Evolutionary conservation across 2,797 vertebrate genomes (phyloP).

Genomic region (Chiloscyllium punctatum): DNA sequence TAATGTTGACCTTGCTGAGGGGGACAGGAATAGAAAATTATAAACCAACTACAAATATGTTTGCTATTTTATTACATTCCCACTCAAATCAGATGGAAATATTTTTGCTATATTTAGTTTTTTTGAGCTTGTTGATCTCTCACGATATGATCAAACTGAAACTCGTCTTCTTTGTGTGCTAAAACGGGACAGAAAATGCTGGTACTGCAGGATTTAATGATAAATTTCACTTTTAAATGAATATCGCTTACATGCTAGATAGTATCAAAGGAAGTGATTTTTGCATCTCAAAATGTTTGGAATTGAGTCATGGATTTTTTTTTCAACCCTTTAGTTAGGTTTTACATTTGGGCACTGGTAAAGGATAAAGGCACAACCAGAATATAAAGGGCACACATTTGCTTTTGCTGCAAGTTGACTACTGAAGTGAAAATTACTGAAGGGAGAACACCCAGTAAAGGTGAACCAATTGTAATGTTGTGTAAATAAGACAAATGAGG

Average conservation of each 20-base stretch:
- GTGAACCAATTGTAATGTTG: slow-evolving; percentile 33
- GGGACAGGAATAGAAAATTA: neutral
- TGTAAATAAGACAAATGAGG: slow-evolving; percentile 37
- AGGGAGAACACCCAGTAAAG: slow-evolving; percentile 29
- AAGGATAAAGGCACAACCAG: slow-evolving; percentile 55
- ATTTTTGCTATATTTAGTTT: neutral
- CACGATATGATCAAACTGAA: slow-evolving; percentile 23
- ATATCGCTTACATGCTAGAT: slow-evolving; percentile 44
- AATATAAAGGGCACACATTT: neutral
- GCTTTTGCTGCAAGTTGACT: neutral
- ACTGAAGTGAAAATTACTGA: slow-evolving; percentile 35
- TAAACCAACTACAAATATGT: neutral
- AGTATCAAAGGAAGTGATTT: slow-evolving; percentile 49
- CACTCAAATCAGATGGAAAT: neutral
- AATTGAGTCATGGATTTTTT: slow-evolving; percentile 30
- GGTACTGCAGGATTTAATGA: slow-evolving; percentile 29
- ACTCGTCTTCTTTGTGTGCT: neutral
- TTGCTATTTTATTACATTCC: neutral
- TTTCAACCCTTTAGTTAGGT: slow-evolving; percentile 15
- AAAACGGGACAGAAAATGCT: slow-evolving; percentile 41
- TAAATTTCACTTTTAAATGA: slow-evolving; percentile 39
- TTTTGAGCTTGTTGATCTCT: neutral
- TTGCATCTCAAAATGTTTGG: slow-evolving; percentile 41
- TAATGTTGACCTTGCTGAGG: neutral
- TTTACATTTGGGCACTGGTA: slow-evolving; percentile 37